phyloP scores from a whole-genome alignment of 2,113 vertebrate genomes.

The Hydrolagus affinis region DNA sequence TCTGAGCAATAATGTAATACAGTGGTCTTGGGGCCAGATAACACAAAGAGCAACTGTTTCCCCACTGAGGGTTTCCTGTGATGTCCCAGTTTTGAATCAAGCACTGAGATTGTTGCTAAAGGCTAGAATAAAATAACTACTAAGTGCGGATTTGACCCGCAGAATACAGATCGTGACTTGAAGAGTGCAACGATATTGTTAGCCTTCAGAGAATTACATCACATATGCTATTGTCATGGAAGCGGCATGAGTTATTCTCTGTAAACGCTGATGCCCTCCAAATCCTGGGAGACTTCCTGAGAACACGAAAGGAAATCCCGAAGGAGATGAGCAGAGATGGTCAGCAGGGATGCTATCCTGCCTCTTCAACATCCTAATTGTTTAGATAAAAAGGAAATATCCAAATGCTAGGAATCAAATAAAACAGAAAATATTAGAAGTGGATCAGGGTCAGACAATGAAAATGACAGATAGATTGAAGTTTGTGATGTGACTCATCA shows the following conservation, averaged over 20 bases:
- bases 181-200: neutral
- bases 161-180: neutral
- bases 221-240: neutral
- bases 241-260: neutral
- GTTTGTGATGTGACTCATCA: too few species aligned
- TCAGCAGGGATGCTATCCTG: neutral
- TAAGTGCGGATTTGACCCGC: neutral
- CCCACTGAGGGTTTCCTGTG: neutral
- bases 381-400: too few species aligned
- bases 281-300: neutral
- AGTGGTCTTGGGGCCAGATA: neutral
- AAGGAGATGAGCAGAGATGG: neutral
- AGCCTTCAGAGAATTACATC: slow-evolving; percentile 10
- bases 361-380: neutral
- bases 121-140: neutral
- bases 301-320: neutral
- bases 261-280: neutral
- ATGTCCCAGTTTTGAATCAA: neutral
- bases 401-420: too few species aligned
- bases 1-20: neutral
- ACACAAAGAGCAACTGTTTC: neutral
- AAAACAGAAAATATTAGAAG: too few species aligned
- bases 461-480: too few species aligned
- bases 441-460: too few species aligned
- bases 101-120: neutral